Evolutionary conservation across 2,113 vertebrate genomes (phyloP), one percentile per base, ranked within the genome.

Genomic region (Actenoides hombroni): DNA sequence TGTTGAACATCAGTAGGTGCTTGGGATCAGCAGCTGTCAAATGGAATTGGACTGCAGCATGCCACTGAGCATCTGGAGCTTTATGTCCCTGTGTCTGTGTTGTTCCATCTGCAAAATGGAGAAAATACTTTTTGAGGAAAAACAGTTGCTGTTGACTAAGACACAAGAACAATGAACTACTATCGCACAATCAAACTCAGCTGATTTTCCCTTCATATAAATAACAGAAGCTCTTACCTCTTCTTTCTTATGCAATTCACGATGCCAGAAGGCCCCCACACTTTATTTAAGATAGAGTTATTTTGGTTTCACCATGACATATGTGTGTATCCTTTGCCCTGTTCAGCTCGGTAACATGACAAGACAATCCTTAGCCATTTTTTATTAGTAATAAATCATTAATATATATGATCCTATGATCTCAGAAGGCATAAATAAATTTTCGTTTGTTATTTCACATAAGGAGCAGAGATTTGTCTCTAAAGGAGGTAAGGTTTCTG

Each of bases 1-100:
- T 11, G 5, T 56, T 61, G 46, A 49, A 0, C 14, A 23, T 11
- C 0, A 0, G n/a, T n/a, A 61, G 8, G 10, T 71, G 28, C 8
- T 42, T 61, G 28, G 10, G 26, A 54, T 35, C 20, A 35, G 16
- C 11, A 67, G 11, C 14, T 77, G 28, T 10, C 24, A 67, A 46
- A 28, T 4, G 16, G 23, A 39, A 2, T 1, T 49, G 5, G 3
- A 29, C 24, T 13, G 9, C 10, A 44, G 61, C n/a, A 60, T 3
- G 2, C 2, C 9, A 28, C 19, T 49, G 33, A 24, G 15, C 16
- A 44, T 42, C 16, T 56, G 33, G 23, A 23, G 14, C 18, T 67
- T 61, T 40, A 24, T 31, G 5, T 78, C 16, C 33, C 21, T 8
- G 4, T 54, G 3, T 40, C n/a, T 42, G 14, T 28, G 14, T 35